Percentiles rank a stretch among this genome's conserved stretches.
Conservation (phyloP, 1,140 invertebrate genomes). For the Ooceraea biroi region DNA sequence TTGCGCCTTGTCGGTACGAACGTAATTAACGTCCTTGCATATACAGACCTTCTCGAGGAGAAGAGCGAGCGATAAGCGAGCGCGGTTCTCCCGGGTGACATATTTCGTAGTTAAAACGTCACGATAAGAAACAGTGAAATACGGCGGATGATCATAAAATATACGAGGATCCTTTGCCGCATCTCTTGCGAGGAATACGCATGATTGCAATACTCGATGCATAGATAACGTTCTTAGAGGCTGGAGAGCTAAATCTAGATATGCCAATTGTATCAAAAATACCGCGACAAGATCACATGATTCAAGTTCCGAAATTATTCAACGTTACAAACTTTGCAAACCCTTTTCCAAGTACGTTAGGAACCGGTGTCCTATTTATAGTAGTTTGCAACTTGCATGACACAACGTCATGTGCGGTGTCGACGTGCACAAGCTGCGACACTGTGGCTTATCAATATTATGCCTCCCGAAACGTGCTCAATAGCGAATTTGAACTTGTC, state of each 20-base stretch:
- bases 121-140: constrained; percentile 62
- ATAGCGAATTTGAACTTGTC: constrained; percentile 4
- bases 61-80: constrained; percentile 46
- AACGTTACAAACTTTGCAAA: neutral
- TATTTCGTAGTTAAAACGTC: constrained; percentile 54
- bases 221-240: neutral
- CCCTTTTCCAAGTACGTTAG: neutral
- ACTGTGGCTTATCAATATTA: neutral
- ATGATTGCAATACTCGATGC: neutral
- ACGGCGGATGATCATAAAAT: constrained; percentile 46
- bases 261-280: neutral
- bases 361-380: neutral
- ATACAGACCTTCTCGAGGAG: constrained; percentile 23
- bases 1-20: constrained; percentile 52
- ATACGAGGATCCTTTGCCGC: constrained; percentile 42
- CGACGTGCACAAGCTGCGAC: neutral
- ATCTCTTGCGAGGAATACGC: neutral
- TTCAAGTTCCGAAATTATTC: neutral
- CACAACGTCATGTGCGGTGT: neutral
- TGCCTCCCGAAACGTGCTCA: neutral
- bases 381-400: neutral
- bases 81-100: constrained; percentile 44
- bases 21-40: constrained; percentile 49
- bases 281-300: neutral
- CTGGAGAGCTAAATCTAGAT: constrained; percentile 5